phyloP scores from a whole-genome alignment of 2,113 vertebrate genomes.

The Cinclus mexicanus region DNA sequence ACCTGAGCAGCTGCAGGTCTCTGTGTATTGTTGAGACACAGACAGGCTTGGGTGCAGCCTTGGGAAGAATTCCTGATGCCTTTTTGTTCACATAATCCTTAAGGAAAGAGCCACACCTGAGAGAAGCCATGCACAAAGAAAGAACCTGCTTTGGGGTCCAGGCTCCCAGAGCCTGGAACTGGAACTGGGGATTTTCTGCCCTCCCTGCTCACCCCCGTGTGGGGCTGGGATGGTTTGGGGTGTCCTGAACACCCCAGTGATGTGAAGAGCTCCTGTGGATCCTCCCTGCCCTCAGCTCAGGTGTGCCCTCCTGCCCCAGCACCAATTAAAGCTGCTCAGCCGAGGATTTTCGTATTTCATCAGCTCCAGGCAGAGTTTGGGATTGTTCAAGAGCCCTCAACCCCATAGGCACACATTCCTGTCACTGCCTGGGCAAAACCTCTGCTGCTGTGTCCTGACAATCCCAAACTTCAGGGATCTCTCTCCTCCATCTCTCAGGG shows the following conservation, averaged over 20 bases:
- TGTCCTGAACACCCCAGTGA: too few relatives aligned
- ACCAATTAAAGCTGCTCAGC: too few relatives aligned
- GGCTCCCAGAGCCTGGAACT: too few relatives aligned
- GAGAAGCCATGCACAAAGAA: too few relatives aligned
- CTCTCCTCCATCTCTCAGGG: neutral
- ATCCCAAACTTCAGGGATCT: neutral
- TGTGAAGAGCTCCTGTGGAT: too few relatives aligned
- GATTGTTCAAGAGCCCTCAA: neutral
- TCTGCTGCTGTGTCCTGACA: neutral
- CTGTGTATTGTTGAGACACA: neutral
- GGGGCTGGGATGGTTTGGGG: accelerated
- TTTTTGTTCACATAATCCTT: neutral
- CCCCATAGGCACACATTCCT: neutral
- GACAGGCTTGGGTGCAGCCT: neutral
- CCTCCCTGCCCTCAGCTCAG: too few relatives aligned
- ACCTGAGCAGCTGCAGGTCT: neutral
- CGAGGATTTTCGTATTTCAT: too few relatives aligned
- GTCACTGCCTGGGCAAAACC: neutral
- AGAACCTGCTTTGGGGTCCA: too few relatives aligned
- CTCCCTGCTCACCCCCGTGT: neutral
- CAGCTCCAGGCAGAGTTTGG: neutral
- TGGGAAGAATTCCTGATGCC: neutral
- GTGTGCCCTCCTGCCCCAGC: too few relatives aligned
- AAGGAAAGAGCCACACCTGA: too few relatives aligned
- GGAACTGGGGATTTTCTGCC: neutral